These are phyloP conservation scores for Bombylius discolor DNA, from an alignment of 2,888 invertebrate species.

Conservation along the genomic window DNA sequence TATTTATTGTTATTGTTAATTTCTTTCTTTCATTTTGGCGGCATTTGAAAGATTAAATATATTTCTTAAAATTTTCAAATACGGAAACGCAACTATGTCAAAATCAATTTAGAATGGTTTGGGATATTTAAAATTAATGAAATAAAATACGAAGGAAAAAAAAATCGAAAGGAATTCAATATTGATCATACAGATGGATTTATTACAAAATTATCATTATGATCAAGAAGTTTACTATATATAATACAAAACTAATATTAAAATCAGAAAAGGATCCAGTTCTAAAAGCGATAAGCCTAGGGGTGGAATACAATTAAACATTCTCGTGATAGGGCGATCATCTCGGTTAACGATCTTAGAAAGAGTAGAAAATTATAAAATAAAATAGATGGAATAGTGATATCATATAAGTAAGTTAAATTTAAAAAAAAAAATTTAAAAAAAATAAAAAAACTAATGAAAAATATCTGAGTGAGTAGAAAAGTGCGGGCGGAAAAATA, in stretches of 20 bases:
- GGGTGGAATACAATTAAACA: slow-evolving; percentile 37
- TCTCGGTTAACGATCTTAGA: slow-evolving; percentile 19
- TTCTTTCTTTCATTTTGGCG: no score
- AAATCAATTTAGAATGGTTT: not conserved
- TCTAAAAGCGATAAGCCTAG: slow-evolving; percentile 21
- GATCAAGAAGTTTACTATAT: not conserved
- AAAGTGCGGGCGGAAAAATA: no score
- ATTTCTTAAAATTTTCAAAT: not conserved
- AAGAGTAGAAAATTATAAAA: not conserved
- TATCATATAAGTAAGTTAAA: not conserved
- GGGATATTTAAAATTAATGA: no score
- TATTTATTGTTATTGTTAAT: no score
- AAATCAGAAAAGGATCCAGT: not conserved
- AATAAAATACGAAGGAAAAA: no score
- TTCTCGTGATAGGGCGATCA: slow-evolving; percentile 38
- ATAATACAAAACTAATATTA: not conserved
- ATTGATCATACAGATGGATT: not conserved
- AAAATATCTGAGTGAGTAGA: not conserved
- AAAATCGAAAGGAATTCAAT: not conserved
- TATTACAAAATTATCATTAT: not conserved
- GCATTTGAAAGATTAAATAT: no score
- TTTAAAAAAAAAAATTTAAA: no score
- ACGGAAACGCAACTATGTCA: not conserved
- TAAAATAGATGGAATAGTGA: not conserved
- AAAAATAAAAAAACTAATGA: not conserved